Base-by-base conservation (phyloP, 2,888 invertebrate species). In the Allophyes oxyacanthae region DNA sequence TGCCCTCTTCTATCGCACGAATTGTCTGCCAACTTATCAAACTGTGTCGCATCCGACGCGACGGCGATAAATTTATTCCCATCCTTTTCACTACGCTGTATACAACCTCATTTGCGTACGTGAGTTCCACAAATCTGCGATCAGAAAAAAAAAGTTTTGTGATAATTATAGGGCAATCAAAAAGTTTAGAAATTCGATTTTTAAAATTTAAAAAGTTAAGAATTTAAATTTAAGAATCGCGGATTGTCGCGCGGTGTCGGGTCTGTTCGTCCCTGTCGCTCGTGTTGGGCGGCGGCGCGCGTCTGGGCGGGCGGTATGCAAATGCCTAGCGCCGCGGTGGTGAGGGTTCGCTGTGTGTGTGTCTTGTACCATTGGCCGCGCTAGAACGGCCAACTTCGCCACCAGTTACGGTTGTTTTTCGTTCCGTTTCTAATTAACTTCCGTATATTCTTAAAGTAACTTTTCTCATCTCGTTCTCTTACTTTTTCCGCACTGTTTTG, bases 391-490 rank as follows among this genome's bases (percentile, higher is more conserved):
- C 83, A 94, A 94, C 94, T 91, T 94, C 94, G 94, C 92, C 94
- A 92, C 89, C 93, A 93, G 94, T 91, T 91, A 94, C 94, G 94
- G 94, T 94, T 94, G 94, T 94, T 94, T 93, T 94, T 92, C 92
- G 93, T 90, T 92, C 92, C 89, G 89, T 88, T 92, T 88, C 89
- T 94, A 94, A 94, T 94, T 94, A 93, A 92, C 92, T 93, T 93
- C 91, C 92, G 92, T 92, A 89, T 90, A 92, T 92, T 92, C 92
- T 92, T 88, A 87, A 91, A 90, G 90, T 90, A 92, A 94, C 93
- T 93, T 94, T 93, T 92, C 90, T 91, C 94, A 92, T 94, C 91
- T 90, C 88, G 87, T 84, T 85, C 75, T 81, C 77, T 81, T 82
- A 81, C 84, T 87, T 88, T 88, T 88, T 89, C 83, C 81, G 82